A percentile compares a stretch with the other conserved stretches of the same genome.
Evolutionary conservation across 2,113 vertebrate species (phyloP).

Genomic region (Caranx ignobilis): DNA sequence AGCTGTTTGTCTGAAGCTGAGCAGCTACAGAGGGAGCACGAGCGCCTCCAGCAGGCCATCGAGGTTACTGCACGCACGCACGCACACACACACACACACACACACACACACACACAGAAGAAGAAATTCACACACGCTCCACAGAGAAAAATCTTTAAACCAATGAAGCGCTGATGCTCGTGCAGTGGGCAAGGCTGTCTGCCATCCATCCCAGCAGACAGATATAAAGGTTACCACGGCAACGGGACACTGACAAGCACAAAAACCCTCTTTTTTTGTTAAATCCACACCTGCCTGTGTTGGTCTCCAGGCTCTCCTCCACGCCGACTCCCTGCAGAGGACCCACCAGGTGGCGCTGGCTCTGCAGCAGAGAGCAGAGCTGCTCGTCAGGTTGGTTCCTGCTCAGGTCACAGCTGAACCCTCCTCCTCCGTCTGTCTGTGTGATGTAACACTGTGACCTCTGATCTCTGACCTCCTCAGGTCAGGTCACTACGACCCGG

Average conservation of each 20-base stretch:
- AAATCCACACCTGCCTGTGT: background rate
- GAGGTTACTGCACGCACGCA: constrained; percentile 87
- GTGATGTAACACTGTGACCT: background rate
- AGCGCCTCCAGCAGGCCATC: constrained; percentile 98
- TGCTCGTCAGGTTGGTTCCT: constrained; percentile 88
- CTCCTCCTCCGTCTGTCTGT: background rate
- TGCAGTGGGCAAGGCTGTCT: background rate
- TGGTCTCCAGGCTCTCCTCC: constrained; percentile 91
- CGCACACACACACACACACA: background rate
- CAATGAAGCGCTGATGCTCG: no score
- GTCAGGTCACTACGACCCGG: constrained; percentile 95
- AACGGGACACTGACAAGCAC: no score
- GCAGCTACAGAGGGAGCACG: constrained; percentile 96
- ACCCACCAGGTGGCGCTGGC: constrained; percentile 99
- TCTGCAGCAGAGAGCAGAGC: constrained; percentile 97
- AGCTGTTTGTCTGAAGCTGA: constrained; percentile 97
- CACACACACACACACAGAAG: constrained; percentile 19
- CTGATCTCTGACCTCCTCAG: constrained; percentile 59
- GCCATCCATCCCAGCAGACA: constrained; percentile 14
- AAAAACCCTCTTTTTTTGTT: background rate
- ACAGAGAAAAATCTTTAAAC: no score
- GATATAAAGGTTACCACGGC: background rate
- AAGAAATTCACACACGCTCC: no score
- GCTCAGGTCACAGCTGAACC: background rate
- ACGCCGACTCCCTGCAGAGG: constrained; percentile 98